Evolutionary conservation across 2,888 invertebrate genomes (phyloP).

Genomic region (Adelphocoris suturalis): DNA sequence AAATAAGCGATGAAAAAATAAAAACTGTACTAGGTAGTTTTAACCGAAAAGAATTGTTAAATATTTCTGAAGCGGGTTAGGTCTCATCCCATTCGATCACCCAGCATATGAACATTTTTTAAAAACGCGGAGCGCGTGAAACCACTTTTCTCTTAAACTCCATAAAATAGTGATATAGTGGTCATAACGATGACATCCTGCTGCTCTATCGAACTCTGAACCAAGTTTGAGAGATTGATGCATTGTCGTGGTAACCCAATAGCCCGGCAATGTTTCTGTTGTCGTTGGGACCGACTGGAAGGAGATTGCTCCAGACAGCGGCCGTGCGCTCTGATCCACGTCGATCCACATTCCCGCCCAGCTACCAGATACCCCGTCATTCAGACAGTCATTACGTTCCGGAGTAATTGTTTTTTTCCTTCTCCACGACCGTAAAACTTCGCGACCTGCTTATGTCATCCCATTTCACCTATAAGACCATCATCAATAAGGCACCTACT

Average conservation of each 20-base stretch:
- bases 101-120: too few species aligned
- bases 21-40: too few species aligned
- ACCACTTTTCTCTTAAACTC: too few species aligned
- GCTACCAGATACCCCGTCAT: constrained; percentile 16
- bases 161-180: too few species aligned
- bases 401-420: constrained; percentile 10
- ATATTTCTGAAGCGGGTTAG: too few species aligned
- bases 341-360: neutral
- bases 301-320: neutral
- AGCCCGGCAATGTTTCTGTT: neutral
- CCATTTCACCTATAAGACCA: constrained; percentile 2
- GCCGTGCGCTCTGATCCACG: neutral
- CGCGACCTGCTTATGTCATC: constrained; percentile 30
- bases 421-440: neutral
- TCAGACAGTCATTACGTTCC: neutral
- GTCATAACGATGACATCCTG: too few species aligned
- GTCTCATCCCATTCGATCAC: too few species aligned
- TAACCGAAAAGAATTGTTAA: too few species aligned
- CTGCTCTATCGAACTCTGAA: too few species aligned
- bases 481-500: constrained; percentile 8
- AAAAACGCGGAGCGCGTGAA: too few species aligned
- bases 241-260: constrained; percentile 4
- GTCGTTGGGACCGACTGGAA: neutral
- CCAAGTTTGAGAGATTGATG: too few species aligned
- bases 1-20: too few species aligned